Conservation (phyloP, 2,113 vertebrate species). For the Andinoacara biseriatus region DNA sequence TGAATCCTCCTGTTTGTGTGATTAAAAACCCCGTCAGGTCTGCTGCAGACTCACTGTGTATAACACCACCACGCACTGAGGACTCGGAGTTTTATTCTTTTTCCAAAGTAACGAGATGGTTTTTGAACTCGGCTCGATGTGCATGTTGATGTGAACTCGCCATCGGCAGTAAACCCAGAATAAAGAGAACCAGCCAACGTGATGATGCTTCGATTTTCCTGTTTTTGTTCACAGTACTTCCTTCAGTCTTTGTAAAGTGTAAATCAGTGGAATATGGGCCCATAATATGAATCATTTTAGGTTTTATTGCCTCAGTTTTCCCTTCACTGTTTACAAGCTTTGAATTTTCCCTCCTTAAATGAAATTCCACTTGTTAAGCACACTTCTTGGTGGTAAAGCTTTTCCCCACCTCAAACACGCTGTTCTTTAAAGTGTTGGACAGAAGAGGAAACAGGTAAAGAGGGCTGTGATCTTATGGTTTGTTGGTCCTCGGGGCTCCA, state of each 20-base stretch:
- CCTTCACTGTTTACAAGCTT: neutral
- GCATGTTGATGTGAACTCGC: neutral
- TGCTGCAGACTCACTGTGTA: neutral
- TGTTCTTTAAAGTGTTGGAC: neutral
- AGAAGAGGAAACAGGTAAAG: neutral
- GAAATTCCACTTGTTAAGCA: accelerated
- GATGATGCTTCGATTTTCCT: neutral
- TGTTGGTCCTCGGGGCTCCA: neutral
- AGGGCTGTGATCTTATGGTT: neutral
- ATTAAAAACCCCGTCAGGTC: accelerated
- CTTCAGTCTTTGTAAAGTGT: neutral
- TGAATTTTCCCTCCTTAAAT: neutral
- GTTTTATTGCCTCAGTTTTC: neutral
- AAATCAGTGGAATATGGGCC: neutral
- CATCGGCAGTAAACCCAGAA: neutral
- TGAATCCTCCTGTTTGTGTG: no score
- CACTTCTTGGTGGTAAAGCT: neutral
- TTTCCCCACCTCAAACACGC: neutral
- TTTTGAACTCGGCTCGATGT: no score
- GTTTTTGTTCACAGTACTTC: neutral
- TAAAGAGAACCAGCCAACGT: neutral
- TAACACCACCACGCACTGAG: neutral
- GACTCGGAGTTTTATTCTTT: neutral
- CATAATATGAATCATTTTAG: neutral
- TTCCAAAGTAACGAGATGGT: neutral